Evolutionary conservation across 2,797 vertebrate species (phyloP), one percentile per base, ranked within the genome.

Genomic region (Gadopsis marmoratus): DNA sequence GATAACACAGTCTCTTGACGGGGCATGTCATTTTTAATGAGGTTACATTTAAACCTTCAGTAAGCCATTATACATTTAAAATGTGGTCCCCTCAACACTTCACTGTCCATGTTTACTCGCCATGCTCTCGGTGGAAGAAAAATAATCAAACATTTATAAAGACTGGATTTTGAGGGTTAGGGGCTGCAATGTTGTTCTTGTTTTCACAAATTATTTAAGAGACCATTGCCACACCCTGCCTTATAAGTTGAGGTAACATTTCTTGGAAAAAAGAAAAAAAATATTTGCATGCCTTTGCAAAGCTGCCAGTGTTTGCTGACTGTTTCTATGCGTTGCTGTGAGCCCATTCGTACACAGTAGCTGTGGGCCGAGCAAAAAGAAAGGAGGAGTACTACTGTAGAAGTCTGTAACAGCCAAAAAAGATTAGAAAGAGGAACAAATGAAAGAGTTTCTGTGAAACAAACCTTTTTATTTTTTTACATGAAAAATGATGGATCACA

Each of bases 141-240:
- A 73, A 48, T 12, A 68, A 74, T 78, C 63, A 81, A 86, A 82
- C 72, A 81, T 81, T 87, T 58, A 83, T 68, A 54, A 29, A 80
- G 64, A 26, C 5, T 7, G 3, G 13, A 50, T 70, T 47, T 54
- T 26, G 26, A 67, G 76, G 71, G 63, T 76, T 63, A 66, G 68
- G 54, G 4, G 43, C 35, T 35, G 35, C 65, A 23, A 71, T 10
- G 0, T 26, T 59, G 39, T 35, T 60, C 35, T 56, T 71, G 74
- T 80, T 7, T 11, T 9, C 19, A 76, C 72, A 78, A 86, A 90
- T 85, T 81, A 84, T 90, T 82, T 58, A 72, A 56, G 39, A 74
- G 37, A 78, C 55, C 33, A 50, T 74, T 5, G 39, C 26, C 45
- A 56, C 62, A 19, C 47, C 56, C 35, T 31, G 4, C 4, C 13